Evolutionary conservation across 2,113 vertebrate species (phyloP).

Genomic region (Dunckerocampus dactyliophorus): DNA sequence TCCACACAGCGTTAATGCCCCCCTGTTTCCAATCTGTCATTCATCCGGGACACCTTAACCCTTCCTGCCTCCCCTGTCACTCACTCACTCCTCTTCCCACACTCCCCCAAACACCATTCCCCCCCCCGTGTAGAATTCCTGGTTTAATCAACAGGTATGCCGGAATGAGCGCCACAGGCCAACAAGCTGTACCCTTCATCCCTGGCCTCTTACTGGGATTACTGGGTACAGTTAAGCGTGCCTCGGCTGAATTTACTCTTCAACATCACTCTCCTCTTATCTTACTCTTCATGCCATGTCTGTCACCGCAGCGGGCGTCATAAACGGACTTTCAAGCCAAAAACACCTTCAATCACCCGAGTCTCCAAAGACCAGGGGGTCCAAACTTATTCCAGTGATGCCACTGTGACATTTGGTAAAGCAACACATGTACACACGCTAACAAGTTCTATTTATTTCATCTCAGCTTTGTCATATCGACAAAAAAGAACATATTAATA

Average conservation of each 20-base stretch:
- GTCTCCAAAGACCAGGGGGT: no score
- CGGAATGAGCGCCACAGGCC: conserved; percentile 51
- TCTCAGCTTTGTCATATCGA: no score
- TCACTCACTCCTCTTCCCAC: conserved; percentile 38
- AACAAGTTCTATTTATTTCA: no score
- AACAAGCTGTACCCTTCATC: conserved; percentile 52
- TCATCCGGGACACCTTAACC: conserved; percentile 43
- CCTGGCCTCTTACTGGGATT: conserved; percentile 42
- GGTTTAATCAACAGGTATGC: conserved; percentile 61
- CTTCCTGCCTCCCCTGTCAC: conserved; percentile 22
- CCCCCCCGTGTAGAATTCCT: conserved; percentile 46
- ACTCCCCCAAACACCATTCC: conserved; percentile 7
- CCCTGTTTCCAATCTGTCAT: conserved; percentile 51
- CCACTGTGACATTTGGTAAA: neutral
- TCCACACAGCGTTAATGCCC: conserved; percentile 34
- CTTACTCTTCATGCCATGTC: neutral
- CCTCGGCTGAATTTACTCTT: conserved; percentile 8
- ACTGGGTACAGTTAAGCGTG: conserved; percentile 24
- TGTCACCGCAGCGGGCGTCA: neutral
- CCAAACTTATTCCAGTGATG: no score
- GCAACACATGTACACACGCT: neutral
- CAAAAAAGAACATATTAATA: no score
- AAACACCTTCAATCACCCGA: no score
- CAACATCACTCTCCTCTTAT: neutral
- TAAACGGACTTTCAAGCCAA: neutral